Base-by-base conservation (phyloP, 1,140 invertebrate species). In the Eufriesea mexicana region DNA sequence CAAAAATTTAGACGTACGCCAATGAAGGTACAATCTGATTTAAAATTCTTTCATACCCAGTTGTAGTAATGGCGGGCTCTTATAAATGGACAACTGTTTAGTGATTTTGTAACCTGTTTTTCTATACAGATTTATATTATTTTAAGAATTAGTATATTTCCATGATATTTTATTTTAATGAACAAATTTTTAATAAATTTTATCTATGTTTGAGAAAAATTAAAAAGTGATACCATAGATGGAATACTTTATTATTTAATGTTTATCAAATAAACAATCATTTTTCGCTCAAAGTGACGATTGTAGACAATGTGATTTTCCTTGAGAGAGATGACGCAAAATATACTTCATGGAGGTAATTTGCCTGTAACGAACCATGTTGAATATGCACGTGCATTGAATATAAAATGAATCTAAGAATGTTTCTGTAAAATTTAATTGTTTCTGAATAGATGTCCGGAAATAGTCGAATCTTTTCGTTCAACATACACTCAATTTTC, bases 11-110 rank as follows among this genome's bases (percentile, higher is more conserved):
- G 55, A 77, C 54, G 61, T 77, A 77, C 80, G 80, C 80, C 80
- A 70, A 83, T 77, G 80, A 77, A 62, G 7, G 80, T 83, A 83
- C 73, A 83, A 77, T 83, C 80, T 70, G 62, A 61, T 67, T 77
- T 54, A 76, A 83, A 83, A 83, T 68, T 70, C 47, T 61, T 55
- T 47, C 61, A 23, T 81, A 28, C 18, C 5, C 47, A 51, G 0
- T 68, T 45, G n/a, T n/a, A 14, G 1, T 18, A 47, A 23, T 47
- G 14, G 20, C 20, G 0, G 35, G 25, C n/a, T 23, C 0, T 28
- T 25, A 18, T 18, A 23, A 35, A 55, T 23, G 6, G 9, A 5
- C 2, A 14, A 28, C 20, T 28, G 10, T 4, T 28, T 10, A 16
- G 42, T 0, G 20, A 59, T 18, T 45, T 80, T 23, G 9, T 28